Conservation (phyloP, 2,113 vertebrate species). For the Siniperca knerii region DNA sequence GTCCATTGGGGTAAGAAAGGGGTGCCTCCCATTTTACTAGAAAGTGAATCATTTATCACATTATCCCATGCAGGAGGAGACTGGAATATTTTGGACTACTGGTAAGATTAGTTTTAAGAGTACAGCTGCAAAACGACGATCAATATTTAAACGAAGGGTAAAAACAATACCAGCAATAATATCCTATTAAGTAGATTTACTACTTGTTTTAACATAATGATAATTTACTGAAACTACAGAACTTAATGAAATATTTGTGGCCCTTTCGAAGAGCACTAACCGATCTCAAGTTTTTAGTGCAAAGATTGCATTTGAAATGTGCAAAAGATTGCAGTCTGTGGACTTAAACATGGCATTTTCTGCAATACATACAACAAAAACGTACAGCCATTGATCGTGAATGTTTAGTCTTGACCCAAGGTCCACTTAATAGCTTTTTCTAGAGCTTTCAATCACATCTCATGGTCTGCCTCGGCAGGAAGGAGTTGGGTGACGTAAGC, state of each 20-base stretch:
- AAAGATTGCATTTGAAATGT: neutral
- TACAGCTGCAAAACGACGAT: neutral
- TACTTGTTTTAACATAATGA: neutral
- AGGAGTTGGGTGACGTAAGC: too few relatives aligned
- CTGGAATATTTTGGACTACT: neutral
- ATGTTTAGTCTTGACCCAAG: neutral
- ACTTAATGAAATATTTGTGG: neutral
- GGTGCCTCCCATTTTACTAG: slow-evolving; percentile 32
- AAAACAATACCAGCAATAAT: neutral
- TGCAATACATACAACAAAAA: neutral
- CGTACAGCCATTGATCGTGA: neutral
- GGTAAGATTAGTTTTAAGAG: slow-evolving; percentile 15
- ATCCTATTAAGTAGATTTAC: neutral
- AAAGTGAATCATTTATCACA: slow-evolving; percentile 62
- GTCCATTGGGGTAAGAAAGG: slow-evolving; percentile 11
- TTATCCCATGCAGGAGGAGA: slow-evolving; percentile 24
- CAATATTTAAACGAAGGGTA: too few relatives aligned
- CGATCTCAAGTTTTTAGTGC: neutral
- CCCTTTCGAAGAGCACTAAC: neutral
- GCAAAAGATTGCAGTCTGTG: neutral
- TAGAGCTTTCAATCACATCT: neutral
- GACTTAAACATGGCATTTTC: neutral
- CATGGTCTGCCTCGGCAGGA: neutral
- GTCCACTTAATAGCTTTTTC: neutral
- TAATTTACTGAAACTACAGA: neutral